Conservation (phyloP, 2,113 vertebrate genomes). For the Acrocephalus arundinaceus region DNA sequence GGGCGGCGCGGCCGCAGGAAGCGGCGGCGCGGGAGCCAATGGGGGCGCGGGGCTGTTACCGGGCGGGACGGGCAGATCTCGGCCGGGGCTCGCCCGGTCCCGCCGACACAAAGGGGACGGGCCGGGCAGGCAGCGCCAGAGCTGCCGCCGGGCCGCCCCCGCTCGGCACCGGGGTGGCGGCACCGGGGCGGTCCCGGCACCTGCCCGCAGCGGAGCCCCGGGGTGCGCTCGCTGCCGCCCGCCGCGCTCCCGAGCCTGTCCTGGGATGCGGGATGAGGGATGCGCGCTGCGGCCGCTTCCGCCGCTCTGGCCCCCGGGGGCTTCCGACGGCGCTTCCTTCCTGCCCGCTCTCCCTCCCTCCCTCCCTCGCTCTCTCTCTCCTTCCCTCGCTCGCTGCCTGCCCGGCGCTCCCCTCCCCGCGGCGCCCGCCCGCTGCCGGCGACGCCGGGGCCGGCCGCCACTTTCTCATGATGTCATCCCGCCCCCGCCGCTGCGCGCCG, state of each 20-base stretch:
- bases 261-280: neutral
- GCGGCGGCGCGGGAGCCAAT: neutral
- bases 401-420: neutral
- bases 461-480: constrained; percentile 35
- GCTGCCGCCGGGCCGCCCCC: neutral
- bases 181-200: neutral
- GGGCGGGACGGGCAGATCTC: neutral
- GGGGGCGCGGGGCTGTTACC: neutral
- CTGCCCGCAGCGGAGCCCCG: neutral
- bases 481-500: neutral
- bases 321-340: neutral
- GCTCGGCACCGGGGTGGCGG: neutral
- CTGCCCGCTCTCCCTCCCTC: neutral
- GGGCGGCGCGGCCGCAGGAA: neutral
- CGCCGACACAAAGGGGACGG: neutral
- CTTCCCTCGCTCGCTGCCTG: neutral
- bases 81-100: neutral
- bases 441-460: neutral
- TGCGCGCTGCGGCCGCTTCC: neutral
- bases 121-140: neutral
- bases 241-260: neutral
- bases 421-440: neutral
- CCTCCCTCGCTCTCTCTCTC: too few species aligned
- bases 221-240: neutral
- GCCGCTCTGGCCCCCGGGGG: neutral